Base-by-base conservation (phyloP, 2,888 invertebrate genomes). In the Himalopsyche kuldschensis region DNA sequence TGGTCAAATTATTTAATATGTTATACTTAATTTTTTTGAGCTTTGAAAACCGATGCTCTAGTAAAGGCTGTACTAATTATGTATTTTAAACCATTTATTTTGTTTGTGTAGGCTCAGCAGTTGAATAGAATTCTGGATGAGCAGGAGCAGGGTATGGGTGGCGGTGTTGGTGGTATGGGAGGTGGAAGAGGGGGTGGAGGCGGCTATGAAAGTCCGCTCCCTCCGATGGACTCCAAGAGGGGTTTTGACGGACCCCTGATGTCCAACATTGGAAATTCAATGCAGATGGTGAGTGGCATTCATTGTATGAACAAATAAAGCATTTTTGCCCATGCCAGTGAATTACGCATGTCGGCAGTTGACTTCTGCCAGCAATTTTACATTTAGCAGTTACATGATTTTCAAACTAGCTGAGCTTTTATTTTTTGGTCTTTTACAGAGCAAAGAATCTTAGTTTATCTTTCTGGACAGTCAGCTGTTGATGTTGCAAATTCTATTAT, bases 111-210 rank as follows among this genome's bases (percentile, higher is more conserved):
- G 92, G 94, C 93, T 0, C 94, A 94, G 87, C 92, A 94, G 84
- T 88, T 94, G 63, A 93, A 93, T 88, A 92, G 94, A 0, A 91
- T 95, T 90, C 89, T 96, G 84, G 95, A 95, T 87, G 94, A 95
- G 87, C 94, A 95, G 89, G 95, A 95, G 88, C 93, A 94, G 87
- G 93, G 92, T 88, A 92, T 92, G 90, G 91, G 91, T 86, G 92
- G 87, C 3, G 27, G 80, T 1, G 24, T 20, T 2, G 55, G 55
- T 20, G 55, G n/a, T 0, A 69, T 84, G 87, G 93, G 92, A 88
- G 92, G 92, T 89, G 91, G 91, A 86, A 92, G 87, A 4, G 41
- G 80, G 1, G 32, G 77, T 0, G 75, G 83, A 20, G 32, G 83
- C 0, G 80, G 81, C n/a, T 85, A 83, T 31, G 85, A 85, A 69